Conservation (phyloP, 2,113 vertebrate species). For the Psettodes erumei region DNA sequence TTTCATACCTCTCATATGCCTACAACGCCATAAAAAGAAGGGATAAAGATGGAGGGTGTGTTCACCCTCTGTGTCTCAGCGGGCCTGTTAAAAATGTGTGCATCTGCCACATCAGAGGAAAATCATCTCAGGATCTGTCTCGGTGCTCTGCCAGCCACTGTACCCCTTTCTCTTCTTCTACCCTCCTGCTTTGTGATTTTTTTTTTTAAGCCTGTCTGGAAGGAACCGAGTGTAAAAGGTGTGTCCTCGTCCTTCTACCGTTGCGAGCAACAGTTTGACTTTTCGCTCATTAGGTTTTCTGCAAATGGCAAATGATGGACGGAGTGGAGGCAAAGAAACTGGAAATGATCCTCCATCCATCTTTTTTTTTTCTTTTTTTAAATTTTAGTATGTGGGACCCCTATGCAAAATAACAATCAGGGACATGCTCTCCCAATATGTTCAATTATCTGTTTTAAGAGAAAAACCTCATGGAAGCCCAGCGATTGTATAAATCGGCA, state of each 20-base stretch:
- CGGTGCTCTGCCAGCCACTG: conserved; percentile 21
- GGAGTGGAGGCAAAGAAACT: not conserved
- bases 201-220: conserved; percentile 45
- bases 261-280: conserved; percentile 32
- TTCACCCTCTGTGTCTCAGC: conserved; percentile 26
- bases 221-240: conserved; percentile 33
- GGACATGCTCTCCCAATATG: not conserved
- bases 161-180: conserved; percentile 24
- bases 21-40: not conserved
- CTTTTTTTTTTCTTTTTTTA: not conserved
- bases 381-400: not conserved
- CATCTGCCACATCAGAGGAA: conserved; percentile 66
- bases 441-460: no score
- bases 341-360: no score
- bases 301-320: not conserved
- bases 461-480: not conserved
- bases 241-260: conserved; percentile 1
- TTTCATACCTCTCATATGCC: conserved; percentile 3
- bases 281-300: not conserved
- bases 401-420: not conserved
- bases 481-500: not conserved
- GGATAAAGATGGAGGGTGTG: conserved; percentile 28
- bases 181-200: conserved; percentile 32
- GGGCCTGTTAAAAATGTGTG: conserved; percentile 39
- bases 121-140: conserved; percentile 33